Evolutionary conservation across 2,888 invertebrate genomes (phyloP).

Genomic region (Camptogramma bilineatum): DNA sequence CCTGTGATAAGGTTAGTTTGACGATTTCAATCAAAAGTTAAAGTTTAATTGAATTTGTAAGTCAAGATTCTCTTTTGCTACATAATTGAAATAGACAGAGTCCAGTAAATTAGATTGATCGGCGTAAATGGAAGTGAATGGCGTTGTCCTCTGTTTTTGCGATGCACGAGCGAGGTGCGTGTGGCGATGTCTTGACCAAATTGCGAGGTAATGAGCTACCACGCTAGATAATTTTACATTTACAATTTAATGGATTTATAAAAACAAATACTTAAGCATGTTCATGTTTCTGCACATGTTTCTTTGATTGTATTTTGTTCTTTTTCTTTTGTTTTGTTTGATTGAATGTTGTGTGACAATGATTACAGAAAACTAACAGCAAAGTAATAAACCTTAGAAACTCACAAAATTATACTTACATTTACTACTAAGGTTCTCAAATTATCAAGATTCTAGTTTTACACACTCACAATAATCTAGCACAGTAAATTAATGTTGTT

Average conservation of each 20-base stretch:
- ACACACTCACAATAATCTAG: no score
- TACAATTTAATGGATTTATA: neutral
- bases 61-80: neutral
- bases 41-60: neutral
- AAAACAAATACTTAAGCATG: neutral
- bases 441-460: no score
- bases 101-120: constrained; percentile 24
- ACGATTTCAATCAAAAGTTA: no score
- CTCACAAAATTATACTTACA: no score
- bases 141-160: constrained; percentile 30
- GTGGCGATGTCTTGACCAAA: constrained; percentile 27
- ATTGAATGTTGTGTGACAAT: neutral
- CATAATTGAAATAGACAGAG: neutral
- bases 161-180: constrained; percentile 9
- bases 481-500: no score
- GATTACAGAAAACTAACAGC: no score
- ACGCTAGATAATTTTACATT: neutral
- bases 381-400: no score
- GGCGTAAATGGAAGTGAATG: constrained; percentile 34
- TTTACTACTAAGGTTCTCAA: no score
- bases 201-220: constrained; percentile 29
- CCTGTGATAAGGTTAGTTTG: no score
- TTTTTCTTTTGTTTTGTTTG: neutral
- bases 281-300: neutral
- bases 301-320: neutral